phyloP scores from a whole-genome alignment of 1,140 invertebrate species.

The Samia ricini region DNA sequence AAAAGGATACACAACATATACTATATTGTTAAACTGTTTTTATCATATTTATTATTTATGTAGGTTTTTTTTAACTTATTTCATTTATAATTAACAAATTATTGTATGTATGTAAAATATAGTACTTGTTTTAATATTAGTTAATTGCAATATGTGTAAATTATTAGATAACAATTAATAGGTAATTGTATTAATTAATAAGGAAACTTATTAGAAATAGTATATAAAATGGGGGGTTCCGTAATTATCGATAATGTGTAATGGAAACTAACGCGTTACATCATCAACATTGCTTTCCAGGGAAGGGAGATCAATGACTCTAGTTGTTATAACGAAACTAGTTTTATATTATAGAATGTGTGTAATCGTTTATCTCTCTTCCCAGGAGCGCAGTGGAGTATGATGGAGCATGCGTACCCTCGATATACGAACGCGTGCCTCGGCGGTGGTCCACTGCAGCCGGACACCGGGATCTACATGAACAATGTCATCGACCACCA shows the following conservation, averaged over 20 bases:
- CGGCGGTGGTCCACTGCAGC: constrained; percentile 41
- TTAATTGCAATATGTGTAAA: too few relatives aligned
- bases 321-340: constrained; percentile 22
- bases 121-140: too few relatives aligned
- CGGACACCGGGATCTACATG: constrained; percentile 55
- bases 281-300: constrained; percentile 51
- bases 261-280: neutral
- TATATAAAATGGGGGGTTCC: too few relatives aligned
- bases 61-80: too few relatives aligned
- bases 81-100: too few relatives aligned
- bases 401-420: constrained; percentile 68
- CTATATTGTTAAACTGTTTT: too few relatives aligned
- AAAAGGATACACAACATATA: too few relatives aligned
- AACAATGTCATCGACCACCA: constrained; percentile 54
- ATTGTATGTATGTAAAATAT: too few relatives aligned
- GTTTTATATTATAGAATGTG: constrained; percentile 40
- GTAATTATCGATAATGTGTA: neutral
- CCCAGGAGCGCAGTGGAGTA: constrained; percentile 71
- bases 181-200: too few relatives aligned
- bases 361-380: constrained; percentile 75
- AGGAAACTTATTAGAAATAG: too few relatives aligned
- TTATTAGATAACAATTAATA: too few relatives aligned
- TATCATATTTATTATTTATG: too few relatives aligned
- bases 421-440: constrained; percentile 61
- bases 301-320: constrained; percentile 73